Evolutionary conservation across 2,888 invertebrate species (phyloP), one percentile per base, ranked within the genome.

Genomic region (Megalurothrips usitatus): DNA sequence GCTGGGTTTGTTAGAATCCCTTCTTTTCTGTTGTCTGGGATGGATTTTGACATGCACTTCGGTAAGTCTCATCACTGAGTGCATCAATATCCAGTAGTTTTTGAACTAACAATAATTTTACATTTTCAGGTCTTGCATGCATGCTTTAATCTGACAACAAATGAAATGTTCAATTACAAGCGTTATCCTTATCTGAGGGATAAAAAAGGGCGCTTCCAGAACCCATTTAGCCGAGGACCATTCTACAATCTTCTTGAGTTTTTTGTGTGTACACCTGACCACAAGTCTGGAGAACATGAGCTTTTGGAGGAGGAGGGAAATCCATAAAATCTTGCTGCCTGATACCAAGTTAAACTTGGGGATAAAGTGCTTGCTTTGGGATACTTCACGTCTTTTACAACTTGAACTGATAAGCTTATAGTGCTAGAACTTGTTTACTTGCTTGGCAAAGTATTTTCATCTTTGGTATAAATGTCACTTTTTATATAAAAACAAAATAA

Each of bases 161-260:
- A 97, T 87, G 97, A 97, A 88, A 95, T 96, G 94, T 95, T 96
- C 86, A 97, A 97, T 88, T 95, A 95, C 87, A 96, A 96, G 86
- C 90, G 96, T 80, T 97, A 97, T 87, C 94, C 95, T 0, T 97
- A 97, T 87, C 87, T 97, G 83, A 90, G 96, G 81, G 96, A 97
- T 87, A 95, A 94, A 86, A 91, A 94, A 82, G 97, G 97, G 2
- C 91, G 94, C 83, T 97, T 96, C 87, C 92, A 94, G 86, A 97
- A 97, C 88, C 96, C 96, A 0, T 97, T 96, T 86, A 95, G 96
- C n/a, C 90, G 96, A 82, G 97, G 97, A 0, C 93, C 95, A 0
- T 90, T 95, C 81, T 90, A 94, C 86, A 97, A 97, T 88, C 88
- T 97, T 58, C 90, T 96, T 83, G 97, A 97, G 88, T 97, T 96